Conservation (phyloP, 1,140 invertebrate species). For the Brachionus asplanchnoidis region DNA sequence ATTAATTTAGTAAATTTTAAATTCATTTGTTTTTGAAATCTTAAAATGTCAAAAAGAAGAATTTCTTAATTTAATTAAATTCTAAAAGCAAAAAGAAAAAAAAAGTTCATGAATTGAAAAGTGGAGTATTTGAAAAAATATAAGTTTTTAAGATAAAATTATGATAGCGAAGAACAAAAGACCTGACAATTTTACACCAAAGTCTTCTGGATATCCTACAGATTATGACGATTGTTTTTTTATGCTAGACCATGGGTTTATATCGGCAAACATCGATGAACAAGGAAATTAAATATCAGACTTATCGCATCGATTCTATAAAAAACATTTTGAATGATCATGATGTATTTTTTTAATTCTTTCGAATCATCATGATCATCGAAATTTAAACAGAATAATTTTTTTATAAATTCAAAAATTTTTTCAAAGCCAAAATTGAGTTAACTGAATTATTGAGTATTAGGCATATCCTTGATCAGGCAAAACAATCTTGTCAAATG, state of each 20-base stretch:
- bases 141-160: neutral
- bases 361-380: too few species aligned
- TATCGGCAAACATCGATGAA: neutral
- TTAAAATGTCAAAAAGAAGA: neutral
- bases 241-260: neutral
- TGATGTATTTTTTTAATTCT: too few species aligned
- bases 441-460: too few species aligned
- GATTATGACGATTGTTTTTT: neutral
- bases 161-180: neutral
- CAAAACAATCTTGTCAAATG: too few species aligned
- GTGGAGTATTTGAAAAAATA: too few species aligned
- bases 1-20: too few species aligned
- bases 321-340: conserved; percentile 21
- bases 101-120: too few species aligned
- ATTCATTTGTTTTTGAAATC: neutral
- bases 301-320: neutral
- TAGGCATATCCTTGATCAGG: too few species aligned
- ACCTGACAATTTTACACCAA: neutral
- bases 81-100: too few species aligned
- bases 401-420: too few species aligned
- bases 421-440: too few species aligned
- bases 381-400: too few species aligned
- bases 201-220: neutral
- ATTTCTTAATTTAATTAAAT: neutral
- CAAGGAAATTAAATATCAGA: neutral